phyloP scores from a whole-genome alignment of 2,113 vertebrate species.

The Sceloporus undulatus region DNA sequence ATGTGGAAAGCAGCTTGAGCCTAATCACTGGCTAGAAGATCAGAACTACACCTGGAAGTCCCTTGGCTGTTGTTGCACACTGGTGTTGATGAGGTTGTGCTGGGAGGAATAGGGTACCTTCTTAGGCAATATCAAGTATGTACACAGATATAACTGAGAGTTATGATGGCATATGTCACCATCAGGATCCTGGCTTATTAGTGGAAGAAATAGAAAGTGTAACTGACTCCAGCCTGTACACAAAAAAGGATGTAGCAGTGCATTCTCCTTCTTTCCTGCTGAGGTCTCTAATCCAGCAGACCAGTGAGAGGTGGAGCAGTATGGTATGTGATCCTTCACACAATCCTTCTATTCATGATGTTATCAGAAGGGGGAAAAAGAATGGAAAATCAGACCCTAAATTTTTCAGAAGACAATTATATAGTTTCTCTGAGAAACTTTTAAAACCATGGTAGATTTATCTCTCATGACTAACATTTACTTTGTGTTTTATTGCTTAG shows the following conservation, averaged over 20 bases:
- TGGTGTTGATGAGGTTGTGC: no score
- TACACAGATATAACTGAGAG: no score
- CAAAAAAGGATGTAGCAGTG: not conserved
- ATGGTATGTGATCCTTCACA: not conserved
- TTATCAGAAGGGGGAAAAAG: not conserved
- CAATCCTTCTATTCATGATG: not conserved
- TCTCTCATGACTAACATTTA: not conserved
- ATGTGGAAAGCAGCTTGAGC: no score
- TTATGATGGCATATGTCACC: no score
- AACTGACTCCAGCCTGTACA: not conserved
- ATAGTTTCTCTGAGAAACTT: not conserved
- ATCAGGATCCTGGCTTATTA: no score
- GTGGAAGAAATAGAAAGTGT: not conserved
- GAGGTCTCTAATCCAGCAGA: not conserved
- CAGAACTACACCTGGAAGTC: no score
- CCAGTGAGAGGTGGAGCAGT: not conserved
- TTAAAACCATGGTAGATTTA: rapidly evolving
- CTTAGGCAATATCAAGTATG: no score
- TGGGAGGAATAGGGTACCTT: no score
- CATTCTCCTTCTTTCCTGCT: not conserved
- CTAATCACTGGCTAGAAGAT: no score
- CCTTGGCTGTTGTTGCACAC: no score
- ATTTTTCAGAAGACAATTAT: not conserved
- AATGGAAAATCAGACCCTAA: not conserved
- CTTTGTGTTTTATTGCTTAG: not conserved